Conservation (phyloP, 2,113 vertebrate species). For the Clupea harengus region DNA sequence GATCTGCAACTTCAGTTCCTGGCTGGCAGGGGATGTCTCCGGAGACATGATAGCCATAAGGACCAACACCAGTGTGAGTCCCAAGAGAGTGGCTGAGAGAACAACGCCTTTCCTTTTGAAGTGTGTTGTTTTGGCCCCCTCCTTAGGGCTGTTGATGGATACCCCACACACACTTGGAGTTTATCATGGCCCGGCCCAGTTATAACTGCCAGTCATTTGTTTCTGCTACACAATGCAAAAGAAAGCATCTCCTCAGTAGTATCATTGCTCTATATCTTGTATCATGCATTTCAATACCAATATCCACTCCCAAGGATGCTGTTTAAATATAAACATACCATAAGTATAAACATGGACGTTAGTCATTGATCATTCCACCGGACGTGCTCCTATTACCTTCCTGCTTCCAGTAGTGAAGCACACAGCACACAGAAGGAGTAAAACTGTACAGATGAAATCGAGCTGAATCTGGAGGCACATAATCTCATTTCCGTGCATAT, state of each 20-base stretch:
- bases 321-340: constrained; percentile 1
- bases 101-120: not conserved
- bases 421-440: not conserved
- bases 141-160: not conserved
- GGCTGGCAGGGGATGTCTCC: not conserved
- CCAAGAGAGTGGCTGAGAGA: not conserved
- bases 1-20: not conserved
- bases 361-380: not conserved
- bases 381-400: not conserved
- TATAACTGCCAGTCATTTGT: not conserved
- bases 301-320: not conserved
- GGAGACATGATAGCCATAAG: not conserved
- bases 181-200: not conserved
- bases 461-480: not conserved
- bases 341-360: not conserved
- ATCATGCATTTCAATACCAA: not conserved
- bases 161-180: not conserved
- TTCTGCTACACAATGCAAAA: not conserved
- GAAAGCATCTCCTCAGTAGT: not conserved
- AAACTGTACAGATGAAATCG: not conserved
- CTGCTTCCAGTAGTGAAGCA: not conserved
- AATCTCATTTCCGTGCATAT: not conserved
- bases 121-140: not conserved
- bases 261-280: not conserved
- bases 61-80: not conserved